These are phyloP conservation scores for Agelas oroides DNA, from an alignment of 37 sponge, comb jelly and placozoan genomes.

Conservation along the genomic window DNA sequence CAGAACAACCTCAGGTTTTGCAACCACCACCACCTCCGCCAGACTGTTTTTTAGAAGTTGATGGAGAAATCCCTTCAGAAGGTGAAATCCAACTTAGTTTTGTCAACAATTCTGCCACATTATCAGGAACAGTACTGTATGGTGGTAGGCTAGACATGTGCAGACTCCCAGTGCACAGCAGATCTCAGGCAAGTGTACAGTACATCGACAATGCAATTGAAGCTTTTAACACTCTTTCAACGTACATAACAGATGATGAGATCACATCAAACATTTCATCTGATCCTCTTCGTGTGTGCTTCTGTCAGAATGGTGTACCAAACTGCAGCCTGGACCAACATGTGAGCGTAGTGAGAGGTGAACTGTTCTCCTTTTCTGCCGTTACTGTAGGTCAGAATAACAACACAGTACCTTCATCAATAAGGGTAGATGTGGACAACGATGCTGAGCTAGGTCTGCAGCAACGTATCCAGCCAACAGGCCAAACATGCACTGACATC, in stretches of 20 bases:
- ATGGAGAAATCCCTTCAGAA: not conserved
- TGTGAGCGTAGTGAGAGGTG: not conserved
- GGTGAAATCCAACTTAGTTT: not conserved
- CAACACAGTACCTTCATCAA: not conserved
- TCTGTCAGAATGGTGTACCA: not conserved
- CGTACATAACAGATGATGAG: not conserved
- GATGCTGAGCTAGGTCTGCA: too few species aligned
- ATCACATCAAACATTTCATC: not conserved
- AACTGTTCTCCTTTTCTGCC: not conserved
- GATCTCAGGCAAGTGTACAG: not conserved
- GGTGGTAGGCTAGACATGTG: not conserved
- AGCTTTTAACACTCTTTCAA: not conserved
- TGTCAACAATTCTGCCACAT: not conserved
- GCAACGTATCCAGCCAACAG: not conserved
- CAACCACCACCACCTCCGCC: too few species aligned
- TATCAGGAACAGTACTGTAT: not conserved
- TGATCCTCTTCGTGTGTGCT: not conserved
- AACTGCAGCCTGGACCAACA: not conserved
- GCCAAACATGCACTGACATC: not conserved
- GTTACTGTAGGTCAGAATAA: not conserved
- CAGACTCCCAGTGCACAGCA: not conserved
- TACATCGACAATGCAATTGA: not conserved
- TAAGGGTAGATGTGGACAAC: not conserved
- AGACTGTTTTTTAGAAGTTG: too few species aligned
- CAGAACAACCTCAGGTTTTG: too few species aligned